Evolutionary conservation across 2,797 vertebrate species (phyloP), one percentile per base, ranked within the genome.

Genomic region (Presbytis comata): DNA sequence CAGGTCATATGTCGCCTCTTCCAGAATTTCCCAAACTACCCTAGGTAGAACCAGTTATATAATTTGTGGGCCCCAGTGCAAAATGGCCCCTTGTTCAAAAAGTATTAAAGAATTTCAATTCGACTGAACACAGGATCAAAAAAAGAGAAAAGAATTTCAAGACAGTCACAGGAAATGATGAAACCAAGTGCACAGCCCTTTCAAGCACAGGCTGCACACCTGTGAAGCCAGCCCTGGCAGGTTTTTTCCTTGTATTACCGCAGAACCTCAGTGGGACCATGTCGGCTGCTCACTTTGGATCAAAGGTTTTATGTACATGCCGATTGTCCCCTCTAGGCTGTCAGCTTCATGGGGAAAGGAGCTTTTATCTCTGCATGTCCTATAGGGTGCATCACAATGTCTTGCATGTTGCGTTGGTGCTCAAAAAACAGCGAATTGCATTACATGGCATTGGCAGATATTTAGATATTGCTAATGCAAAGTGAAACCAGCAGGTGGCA

Each of bases 401-500:
- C 30, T 89, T 64, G 39, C 28, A n/a, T 28, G 3, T 70, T n/a
- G 50, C 86, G 2, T 64, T 44, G 72, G 33, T 33, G 13, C 39
- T 89, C 83, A 86, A 24, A 72, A 94, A 94, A 92, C 22, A 94
- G 33, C 39, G 44, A 55, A 26, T 6, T 50, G 70, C 46, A 2
- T 48, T 6, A 46, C 3, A 2, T n/a, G 30, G 57, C 61, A 3
- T 44, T 41, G 41, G 53, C 48, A 46, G 24, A 26, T 88, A 44
- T 89, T 86, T 72, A 85, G 39, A 74, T 19, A 22, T 50, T 93
- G 90, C 89, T 74, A 48, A 13, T 93, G 28, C 57, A 78, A 61
- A 22, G 24, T 53, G 8, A 28, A n/a, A 61, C 84, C 98, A 94
- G 92, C 67, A 97, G 97, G 48, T 94, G 98, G 96, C 97, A 94